Evolutionary conservation across 2,888 invertebrate genomes (phyloP).

Genomic region (Pseudoips prasinana): DNA sequence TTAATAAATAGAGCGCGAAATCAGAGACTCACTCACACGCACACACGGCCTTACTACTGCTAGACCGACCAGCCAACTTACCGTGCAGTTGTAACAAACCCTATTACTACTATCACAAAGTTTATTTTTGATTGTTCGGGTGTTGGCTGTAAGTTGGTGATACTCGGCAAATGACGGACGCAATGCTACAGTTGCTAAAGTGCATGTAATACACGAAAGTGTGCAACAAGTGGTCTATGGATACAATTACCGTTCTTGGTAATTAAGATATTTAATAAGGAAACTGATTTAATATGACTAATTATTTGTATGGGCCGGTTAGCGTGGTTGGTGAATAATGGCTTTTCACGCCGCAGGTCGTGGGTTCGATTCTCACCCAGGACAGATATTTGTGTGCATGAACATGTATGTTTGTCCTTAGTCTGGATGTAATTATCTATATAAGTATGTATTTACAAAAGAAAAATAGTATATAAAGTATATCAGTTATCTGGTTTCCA

Average conservation of each 20-base stretch:
- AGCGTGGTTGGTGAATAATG: too few species aligned
- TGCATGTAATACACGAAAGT: slow-evolving; percentile 47
- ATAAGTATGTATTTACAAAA: too few species aligned
- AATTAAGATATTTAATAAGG: slow-evolving; percentile 38
- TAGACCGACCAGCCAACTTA: slow-evolving; percentile 21
- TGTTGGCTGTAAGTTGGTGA: slow-evolving; percentile 12
- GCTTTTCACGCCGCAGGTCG: too few species aligned
- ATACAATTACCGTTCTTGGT: slow-evolving; percentile 45
- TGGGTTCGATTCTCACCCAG: too few species aligned
- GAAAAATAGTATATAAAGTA: too few species aligned
- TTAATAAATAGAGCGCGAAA: slow-evolving; percentile 70
- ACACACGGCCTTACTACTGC: slow-evolving; percentile 34
- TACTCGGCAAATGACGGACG: slow-evolving; percentile 35
- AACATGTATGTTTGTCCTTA: too few species aligned
- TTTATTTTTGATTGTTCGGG: slow-evolving; percentile 11
- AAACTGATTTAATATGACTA: too few species aligned
- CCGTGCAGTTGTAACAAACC: slow-evolving; percentile 8
- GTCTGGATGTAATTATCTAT: too few species aligned
- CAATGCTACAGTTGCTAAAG: slow-evolving; percentile 55
- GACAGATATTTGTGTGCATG: too few species aligned
- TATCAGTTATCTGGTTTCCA: too few species aligned
- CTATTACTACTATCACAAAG: slow-evolving; percentile 15
- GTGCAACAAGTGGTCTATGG: slow-evolving; percentile 43
- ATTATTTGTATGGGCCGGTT: too few species aligned
- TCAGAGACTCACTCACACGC: slow-evolving; percentile 57